A percentile compares a stretch with the other conserved stretches of the same genome.
Conservation (phyloP, 2,113 vertebrate genomes). For the Tonatia bakeri region DNA sequence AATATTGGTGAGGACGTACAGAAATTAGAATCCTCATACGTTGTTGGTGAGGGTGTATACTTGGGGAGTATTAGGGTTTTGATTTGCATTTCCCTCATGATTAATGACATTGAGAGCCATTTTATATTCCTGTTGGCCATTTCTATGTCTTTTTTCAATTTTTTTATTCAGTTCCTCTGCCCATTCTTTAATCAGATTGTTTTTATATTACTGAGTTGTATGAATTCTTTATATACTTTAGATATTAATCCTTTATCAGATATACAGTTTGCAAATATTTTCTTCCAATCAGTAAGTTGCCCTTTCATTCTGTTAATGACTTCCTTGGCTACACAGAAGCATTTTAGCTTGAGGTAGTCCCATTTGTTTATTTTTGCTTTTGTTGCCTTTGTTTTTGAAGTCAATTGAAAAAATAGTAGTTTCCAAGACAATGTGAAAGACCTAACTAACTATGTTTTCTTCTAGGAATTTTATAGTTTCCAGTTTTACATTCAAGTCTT, state of each 20-base stretch:
- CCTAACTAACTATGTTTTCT: neutral
- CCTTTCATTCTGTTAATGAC: neutral
- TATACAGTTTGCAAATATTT: neutral
- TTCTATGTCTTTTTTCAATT: neutral
- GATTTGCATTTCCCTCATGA: neutral
- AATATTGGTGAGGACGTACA: too few relatives aligned
- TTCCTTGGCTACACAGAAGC: neutral
- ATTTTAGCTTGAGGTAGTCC: neutral
- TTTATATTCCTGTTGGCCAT: neutral
- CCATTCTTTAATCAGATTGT: neutral
- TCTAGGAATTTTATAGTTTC: neutral
- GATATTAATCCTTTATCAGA: neutral
- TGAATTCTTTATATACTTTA: neutral
- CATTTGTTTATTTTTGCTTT: neutral
- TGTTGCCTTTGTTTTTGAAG: neutral
- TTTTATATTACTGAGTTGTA: neutral
- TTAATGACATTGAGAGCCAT: neutral
- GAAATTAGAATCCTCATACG: neutral
- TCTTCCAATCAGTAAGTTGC: neutral
- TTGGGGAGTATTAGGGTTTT: neutral
- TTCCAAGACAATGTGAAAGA: neutral
- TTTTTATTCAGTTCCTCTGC: neutral
- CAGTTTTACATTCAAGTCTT: neutral
- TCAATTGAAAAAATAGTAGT: neutral
- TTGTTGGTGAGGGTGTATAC: neutral